Base-by-base conservation (phyloP, 1,140 invertebrate genomes). In the Helicoverpa armigera region DNA sequence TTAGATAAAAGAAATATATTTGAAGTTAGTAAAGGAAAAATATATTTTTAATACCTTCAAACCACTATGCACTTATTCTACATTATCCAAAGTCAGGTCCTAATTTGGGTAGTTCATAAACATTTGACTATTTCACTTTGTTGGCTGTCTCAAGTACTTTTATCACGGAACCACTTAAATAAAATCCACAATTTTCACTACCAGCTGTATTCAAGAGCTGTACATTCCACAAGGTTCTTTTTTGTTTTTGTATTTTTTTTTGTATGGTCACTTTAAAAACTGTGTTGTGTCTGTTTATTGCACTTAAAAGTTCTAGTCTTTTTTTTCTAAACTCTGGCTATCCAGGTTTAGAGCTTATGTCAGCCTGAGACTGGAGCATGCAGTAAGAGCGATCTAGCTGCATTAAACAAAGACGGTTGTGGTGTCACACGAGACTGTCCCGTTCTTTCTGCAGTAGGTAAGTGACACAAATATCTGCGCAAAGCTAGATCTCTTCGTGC, bases 401-500 rank as follows among this genome's bases (percentile, higher is more conserved):
- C 90, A 43, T 91, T 89, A 81, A 94, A 94, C 11, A 94, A 80
- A 12, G 87, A 85, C 2, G 88, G 86, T 60, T 91, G 90, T 5
- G 91, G 89, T 5, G 92, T 82, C 3, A 89, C 88, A 70, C 92
- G 90, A 2, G 93, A 87, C 56, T 92, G 94, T 2, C 92, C 91
- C 10, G 90, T 90, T 18, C 93, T 89, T 81, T 97, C 96, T 1
- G 95, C 95, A 1, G 96, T 92, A 0, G 96, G 96, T 83, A 97
- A 90, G 76, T 96, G 95, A 84, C 96, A 97, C 31, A 97, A 90
- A 86, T 96, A 96, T 50, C 96, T 91, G 4, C 96, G 94, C 53
- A 97, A 91, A 2, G 96, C 96, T 58, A 97, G 87, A 90, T 97
- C 97, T 16, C 96, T 95, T 31, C 97, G 94, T 9, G 97, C 96